phyloP scores from a whole-genome alignment of 2,797 vertebrate genomes.

The Gallinago nigripennis region DNA sequence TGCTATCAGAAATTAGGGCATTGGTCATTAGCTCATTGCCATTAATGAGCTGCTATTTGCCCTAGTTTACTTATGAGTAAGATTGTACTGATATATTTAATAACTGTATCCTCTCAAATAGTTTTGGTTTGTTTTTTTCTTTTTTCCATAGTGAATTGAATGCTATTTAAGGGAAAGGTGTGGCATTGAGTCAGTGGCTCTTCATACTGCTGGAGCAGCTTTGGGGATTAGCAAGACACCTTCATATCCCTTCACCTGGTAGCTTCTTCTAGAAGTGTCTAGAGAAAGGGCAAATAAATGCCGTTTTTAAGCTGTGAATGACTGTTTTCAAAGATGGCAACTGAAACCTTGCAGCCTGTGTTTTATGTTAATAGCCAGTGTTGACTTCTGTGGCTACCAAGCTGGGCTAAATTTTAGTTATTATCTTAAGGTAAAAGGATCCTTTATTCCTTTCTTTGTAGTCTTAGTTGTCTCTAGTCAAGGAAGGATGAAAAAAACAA shows the following conservation, averaged over 20 bases:
- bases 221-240: background rate
- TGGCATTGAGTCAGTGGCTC: background rate
- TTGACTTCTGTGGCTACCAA: background rate
- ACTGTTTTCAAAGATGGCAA: background rate
- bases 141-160: background rate
- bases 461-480: background rate
- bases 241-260: background rate
- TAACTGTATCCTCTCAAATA: background rate
- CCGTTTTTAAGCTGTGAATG: background rate
- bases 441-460: constrained; percentile 9
- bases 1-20: background rate
- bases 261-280: background rate
- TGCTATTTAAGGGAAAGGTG: background rate
- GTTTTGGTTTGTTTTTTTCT: background rate
- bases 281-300: background rate
- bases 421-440: background rate
- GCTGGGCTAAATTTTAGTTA: background rate
- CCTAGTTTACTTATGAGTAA: background rate
- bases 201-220: background rate
- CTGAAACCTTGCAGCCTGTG: background rate
- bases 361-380: background rate
- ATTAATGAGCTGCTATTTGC: background rate
- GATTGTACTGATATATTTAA: background rate
- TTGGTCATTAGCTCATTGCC: background rate
- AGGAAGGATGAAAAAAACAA: background rate